Conservation (phyloP, 2,113 vertebrate species). For the Orycteropus afer region DNA sequence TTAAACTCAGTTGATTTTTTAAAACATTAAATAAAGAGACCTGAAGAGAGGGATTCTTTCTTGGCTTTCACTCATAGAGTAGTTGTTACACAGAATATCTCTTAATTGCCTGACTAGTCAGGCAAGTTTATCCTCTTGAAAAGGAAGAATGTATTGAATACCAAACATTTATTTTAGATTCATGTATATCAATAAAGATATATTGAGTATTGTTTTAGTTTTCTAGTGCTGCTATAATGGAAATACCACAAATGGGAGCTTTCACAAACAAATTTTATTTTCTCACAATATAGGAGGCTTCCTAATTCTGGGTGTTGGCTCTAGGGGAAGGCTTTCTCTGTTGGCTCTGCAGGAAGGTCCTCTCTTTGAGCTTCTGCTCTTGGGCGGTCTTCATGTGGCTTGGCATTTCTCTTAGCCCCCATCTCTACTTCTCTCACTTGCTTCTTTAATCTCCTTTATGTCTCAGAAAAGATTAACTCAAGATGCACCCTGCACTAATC, state of each 20-base stretch:
- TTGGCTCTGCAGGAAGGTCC: too few species aligned
- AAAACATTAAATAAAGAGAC: background rate
- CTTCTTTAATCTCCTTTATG: too few species aligned
- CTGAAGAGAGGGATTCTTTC: constrained; percentile 11
- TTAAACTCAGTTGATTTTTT: constrained; percentile 13
- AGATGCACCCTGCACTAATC: too few species aligned
- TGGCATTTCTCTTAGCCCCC: too few species aligned
- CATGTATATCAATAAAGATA: constrained; percentile 50
- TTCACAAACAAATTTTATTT: background rate
- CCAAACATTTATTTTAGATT: background rate
- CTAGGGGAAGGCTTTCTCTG: too few species aligned
- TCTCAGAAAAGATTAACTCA: too few species aligned
- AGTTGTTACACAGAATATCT: constrained; percentile 6
- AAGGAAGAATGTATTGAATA: constrained; percentile 5
- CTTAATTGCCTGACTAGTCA: constrained; percentile 49
- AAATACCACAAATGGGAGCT: background rate
- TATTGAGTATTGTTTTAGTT: background rate
- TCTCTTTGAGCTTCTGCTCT: too few species aligned
- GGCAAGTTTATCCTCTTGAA: constrained; percentile 13
- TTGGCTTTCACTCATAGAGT: background rate
- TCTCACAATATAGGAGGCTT: too few species aligned
- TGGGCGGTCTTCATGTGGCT: too few species aligned
- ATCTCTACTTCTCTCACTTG: too few species aligned
- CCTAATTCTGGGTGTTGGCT: too few species aligned
- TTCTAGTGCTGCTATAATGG: background rate